Conservation (phyloP, 64 coral and sea anemone genomes). For the Exaiptasia diaphana region DNA sequence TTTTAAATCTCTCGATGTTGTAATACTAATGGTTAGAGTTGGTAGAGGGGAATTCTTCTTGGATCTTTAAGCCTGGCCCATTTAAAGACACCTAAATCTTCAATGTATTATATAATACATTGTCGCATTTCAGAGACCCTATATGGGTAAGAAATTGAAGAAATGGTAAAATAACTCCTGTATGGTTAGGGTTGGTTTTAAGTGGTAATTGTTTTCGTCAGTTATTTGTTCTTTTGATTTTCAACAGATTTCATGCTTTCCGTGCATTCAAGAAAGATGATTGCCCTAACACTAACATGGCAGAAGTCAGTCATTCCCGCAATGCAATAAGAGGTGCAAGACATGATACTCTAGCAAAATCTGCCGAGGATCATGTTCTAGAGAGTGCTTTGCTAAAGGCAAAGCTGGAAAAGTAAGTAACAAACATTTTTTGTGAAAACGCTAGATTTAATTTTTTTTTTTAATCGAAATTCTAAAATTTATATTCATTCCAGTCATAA, state of each 20-base stretch:
- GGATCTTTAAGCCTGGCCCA: neutral
- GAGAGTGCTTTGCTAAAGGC: slow-evolving; percentile 36
- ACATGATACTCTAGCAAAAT: slow-evolving; percentile 10
- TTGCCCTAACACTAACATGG: slow-evolving; percentile 47
- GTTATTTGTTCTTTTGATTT: neutral
- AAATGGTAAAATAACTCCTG: no score
- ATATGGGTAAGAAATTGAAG: neutral
- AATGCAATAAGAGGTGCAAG: slow-evolving; percentile 41
- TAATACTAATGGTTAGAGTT: neutral
- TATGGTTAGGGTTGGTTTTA: no score
- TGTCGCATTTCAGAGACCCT: neutral
- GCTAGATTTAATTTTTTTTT: neutral
- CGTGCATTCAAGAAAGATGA: neutral
- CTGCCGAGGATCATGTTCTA: slow-evolving; percentile 24
- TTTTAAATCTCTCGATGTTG: neutral
- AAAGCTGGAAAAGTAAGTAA: slow-evolving; percentile 17
- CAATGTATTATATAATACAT: no score
- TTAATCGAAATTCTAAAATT: neutral
- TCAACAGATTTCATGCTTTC: slow-evolving; percentile 44
- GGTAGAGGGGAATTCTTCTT: neutral
- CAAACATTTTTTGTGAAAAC: neutral
- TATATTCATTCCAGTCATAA: neutral
- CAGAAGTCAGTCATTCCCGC: slow-evolving; percentile 39
- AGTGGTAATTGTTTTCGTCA: neutral
- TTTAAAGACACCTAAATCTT: neutral